Base-by-base conservation (phyloP, 2,888 invertebrate species). In the Scaptomyza tumidula region DNA sequence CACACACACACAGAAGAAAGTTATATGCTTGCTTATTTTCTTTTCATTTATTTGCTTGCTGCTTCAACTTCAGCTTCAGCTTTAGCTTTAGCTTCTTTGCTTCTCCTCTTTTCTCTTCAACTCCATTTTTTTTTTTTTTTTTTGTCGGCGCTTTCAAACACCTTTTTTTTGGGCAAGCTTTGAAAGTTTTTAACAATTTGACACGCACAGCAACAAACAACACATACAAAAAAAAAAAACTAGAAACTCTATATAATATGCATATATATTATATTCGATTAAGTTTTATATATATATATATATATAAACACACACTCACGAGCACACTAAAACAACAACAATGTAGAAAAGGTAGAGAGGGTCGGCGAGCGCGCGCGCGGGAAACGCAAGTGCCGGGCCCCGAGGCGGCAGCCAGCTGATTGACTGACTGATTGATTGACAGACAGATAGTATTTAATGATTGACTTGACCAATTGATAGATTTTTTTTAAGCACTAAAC, bases 131-230 rank as follows among this genome's bases (percentile, higher is more conserved):
- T 7, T 9, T 14, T 9, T 39, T 9, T 3, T 14, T 39, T 13
- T 35, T 49, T 16, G 45, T 33, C 71, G 71, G 60, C 76, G 54
- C 62, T 78, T 73, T 71, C 24, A 24, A 24, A 71, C 79, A 83
- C 82, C 83, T 80, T 86, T 80, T 82, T 82, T 43, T 35, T 52
- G 27, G 56, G 41, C 7, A 31, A 70, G 52, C 65, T 39, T 29
- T n/a, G n/a, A 59, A 46, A 68, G 61, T 56, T 41, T 41, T 41
- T 41, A 53, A 53, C 62, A 71, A 41, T 41, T 70, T 65, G 73
- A 75, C 81, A 84, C 85, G 84, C 81, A 80, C 71, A 77, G 61
- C 62, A 66, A 65, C 53, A 66, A 61, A 48, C 39, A 52, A 39
- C 37, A 52, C 49, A 62, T 45, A 65, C 55, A 58, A 2, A 14